Conservation (phyloP, 2,797 vertebrate species). For the Poecilia wingei region DNA sequence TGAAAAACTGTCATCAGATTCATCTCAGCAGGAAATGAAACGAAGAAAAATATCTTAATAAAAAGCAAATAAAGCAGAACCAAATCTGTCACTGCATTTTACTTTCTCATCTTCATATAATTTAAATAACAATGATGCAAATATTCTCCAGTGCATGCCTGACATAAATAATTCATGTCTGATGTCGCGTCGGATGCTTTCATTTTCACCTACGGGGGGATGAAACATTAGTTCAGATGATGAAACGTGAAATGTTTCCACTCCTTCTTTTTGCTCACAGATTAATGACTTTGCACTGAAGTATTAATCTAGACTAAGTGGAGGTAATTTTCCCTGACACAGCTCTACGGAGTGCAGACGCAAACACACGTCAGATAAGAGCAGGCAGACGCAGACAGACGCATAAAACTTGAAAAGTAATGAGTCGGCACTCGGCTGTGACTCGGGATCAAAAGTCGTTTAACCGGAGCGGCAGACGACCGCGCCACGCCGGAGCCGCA, state of each 20-base stretch:
- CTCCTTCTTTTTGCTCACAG: background rate
- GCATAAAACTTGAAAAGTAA: constrained; percentile 50
- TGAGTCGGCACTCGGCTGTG: constrained; percentile 63
- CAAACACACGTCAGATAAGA: constrained; percentile 52
- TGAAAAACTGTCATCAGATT: background rate
- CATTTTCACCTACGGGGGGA: constrained; percentile 34
- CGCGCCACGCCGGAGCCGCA: constrained; percentile 12
- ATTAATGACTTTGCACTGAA: constrained; percentile 19
- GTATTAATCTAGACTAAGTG: constrained; percentile 42
- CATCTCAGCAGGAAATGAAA: background rate
- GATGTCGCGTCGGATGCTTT: constrained; percentile 19
- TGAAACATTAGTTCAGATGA: constrained; percentile 6
- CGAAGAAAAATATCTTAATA: background rate
- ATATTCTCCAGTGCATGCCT: constrained; percentile 17
- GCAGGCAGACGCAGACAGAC: constrained; percentile 25
- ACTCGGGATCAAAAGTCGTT: constrained; percentile 54
- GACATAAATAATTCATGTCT: constrained; percentile 44
- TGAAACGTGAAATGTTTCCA: constrained; percentile 31
- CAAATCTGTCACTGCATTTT: constrained; percentile 21
- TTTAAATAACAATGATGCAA: constrained; percentile 7
- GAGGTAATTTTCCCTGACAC: constrained; percentile 60
- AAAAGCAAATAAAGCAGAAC: background rate
- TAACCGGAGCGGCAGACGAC: constrained; percentile 40
- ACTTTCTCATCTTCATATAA: constrained; percentile 23
- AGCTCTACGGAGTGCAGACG: constrained; percentile 57